Evolutionary conservation across 2,888 invertebrate genomes (phyloP), one percentile per base, ranked within the genome.

Genomic region (Cryptophagus acutangulus): DNA sequence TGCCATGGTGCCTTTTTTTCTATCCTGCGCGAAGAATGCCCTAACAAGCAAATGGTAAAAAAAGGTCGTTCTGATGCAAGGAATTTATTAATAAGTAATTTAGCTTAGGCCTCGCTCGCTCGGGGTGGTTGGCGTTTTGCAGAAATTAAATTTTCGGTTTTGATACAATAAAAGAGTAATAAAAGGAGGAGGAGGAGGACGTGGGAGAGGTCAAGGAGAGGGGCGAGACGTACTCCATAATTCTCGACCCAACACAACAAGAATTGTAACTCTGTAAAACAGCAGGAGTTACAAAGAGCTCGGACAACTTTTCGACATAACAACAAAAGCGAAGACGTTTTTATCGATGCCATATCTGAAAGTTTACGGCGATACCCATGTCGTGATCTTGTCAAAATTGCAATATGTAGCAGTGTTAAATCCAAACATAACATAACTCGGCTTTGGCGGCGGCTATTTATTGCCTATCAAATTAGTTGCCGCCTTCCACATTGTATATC

Each of bases 341-440:
- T 31, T 16, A 31, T 16, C 31, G 31, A 31, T 31, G 12, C 31
- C n/a, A 15, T 31, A 31, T 31, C 12, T 10, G 9, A 31, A 10
- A 5, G 31, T 31, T 31, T 31, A 31, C 12, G 31, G 15, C 14
- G 14, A 3, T 10, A 16, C 29, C 3, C 12, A 16, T 16, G 31
- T 13, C 31, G 31, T 5, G 31, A 16, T 31, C 31, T 5, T 13
- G 31, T 31, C 31, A 31, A 31, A 26, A 26, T 20, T 20, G 24
- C 24, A 20, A 20, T 20, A 20, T 20, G 24, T 20, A 20, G 24
- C n/a, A 20, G 24, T 20, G 24, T 20, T 20, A 20, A 20, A 20
- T 20, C 6, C 24, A 20, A 20, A 6, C 24, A 20, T 20, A 20
- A 20, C 24, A 20, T 20, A 20, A 20, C 24, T 20, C 24, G 6